These are phyloP conservation scores for Trinectes maculatus DNA, from an alignment of 2,113 vertebrate species.

Conservation along the genomic window DNA sequence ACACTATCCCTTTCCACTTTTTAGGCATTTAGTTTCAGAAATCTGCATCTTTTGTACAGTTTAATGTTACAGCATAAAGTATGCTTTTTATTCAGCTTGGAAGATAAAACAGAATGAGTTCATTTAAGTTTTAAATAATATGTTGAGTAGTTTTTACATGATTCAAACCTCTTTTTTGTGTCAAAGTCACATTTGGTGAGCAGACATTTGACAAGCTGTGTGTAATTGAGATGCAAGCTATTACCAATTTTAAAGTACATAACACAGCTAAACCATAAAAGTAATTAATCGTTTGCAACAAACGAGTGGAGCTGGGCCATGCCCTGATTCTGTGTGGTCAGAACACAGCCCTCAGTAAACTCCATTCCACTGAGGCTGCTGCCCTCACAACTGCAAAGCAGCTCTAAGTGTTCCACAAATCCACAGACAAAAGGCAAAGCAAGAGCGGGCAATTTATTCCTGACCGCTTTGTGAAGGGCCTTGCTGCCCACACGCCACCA, in stretches of 20 bases:
- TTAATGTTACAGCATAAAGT: neutral
- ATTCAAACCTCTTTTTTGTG: conserved; percentile 8
- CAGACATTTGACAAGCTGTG: neutral
- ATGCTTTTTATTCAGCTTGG: neutral
- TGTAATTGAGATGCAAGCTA: neutral
- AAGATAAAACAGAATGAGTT: conserved; percentile 8
- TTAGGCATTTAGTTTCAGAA: too few relatives aligned
- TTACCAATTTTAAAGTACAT: conserved; percentile 1
- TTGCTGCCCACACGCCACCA: conserved; percentile 71
- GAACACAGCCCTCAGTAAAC: conserved; percentile 53
- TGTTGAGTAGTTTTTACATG: conserved; percentile 3
- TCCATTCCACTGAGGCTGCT: conserved; percentile 63
- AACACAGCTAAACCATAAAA: neutral
- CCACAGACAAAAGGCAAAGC: conserved; percentile 76
- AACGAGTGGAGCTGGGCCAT: conserved; percentile 6
- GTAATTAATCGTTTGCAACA: conserved; percentile 13
- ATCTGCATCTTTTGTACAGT: neutral
- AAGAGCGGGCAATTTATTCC: conserved; percentile 74
- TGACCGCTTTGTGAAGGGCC: conserved; percentile 72
- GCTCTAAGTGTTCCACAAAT: conserved; percentile 75
- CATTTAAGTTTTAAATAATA: conserved; percentile 14
- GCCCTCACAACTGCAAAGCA: conserved; percentile 64
- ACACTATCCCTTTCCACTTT: too few relatives aligned
- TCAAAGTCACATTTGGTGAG: neutral
- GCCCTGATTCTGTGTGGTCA: conserved; percentile 48